A percentile compares a stretch with the other conserved stretches of the same genome.
These are phyloP conservation scores for Mesocricetus auratus DNA, from an alignment of 2,113 vertebrate species.

Conservation along the genomic window DNA sequence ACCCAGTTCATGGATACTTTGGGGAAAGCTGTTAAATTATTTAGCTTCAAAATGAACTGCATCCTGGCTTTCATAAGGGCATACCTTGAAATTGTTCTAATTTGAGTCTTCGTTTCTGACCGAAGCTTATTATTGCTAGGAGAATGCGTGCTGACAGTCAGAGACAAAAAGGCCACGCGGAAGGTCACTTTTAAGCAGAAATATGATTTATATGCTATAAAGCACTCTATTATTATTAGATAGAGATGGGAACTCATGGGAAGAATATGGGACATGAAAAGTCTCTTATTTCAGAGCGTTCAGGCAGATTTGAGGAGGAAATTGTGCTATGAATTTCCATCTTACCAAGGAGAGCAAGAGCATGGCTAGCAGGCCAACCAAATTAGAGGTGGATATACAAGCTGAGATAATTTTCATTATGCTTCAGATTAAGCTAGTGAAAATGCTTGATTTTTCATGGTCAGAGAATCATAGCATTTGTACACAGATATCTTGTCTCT, in stretches of 20 bases:
- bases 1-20: conserved; percentile 20
- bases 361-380: not conserved
- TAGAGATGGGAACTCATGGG: conserved; percentile 70
- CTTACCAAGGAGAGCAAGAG: not conserved
- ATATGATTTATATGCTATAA: conserved; percentile 83
- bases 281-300: conserved; percentile 75
- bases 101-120: conserved; percentile 66
- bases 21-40: conserved; percentile 59
- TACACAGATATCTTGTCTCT: not conserved
- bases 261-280: conserved; percentile 77
- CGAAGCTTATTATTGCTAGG: conserved; percentile 76
- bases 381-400: not conserved
- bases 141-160: conserved; percentile 79
- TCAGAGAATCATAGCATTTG: not conserved
- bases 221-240: conserved; percentile 81
- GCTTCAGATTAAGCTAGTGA: conserved; percentile 15
- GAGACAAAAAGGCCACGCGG: conserved; percentile 78
- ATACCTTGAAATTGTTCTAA: conserved; percentile 78
- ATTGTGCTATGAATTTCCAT: conserved; percentile 65
- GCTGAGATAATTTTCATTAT: not conserved
- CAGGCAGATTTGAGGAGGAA: conserved; percentile 67
- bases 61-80: conserved; percentile 46
- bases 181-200: conserved; percentile 81
- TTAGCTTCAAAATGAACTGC: conserved; percentile 70
- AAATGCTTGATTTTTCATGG: conserved; percentile 39